Evolutionary conservation across 2,797 vertebrate genomes (phyloP), one percentile per base, ranked within the genome.

Genomic region (Arctocebus calabarensis): DNA sequence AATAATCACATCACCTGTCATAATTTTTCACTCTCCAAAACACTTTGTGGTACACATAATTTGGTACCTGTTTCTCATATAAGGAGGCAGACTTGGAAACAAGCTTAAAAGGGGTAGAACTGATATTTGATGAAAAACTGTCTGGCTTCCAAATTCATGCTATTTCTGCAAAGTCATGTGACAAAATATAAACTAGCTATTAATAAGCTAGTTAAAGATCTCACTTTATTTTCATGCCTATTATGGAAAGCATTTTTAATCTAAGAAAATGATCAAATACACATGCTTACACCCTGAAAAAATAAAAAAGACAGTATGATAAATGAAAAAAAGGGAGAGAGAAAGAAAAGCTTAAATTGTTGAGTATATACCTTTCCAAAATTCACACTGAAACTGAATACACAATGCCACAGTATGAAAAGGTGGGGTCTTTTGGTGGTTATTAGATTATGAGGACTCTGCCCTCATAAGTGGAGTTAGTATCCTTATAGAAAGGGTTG

Each of bases 1-100:
- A 75, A 84, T 82, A 34, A 91, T 79, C 75, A 91, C 52, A 79
- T 62, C 57, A 64, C 7, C 45, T 45, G 17, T 85, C 45, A 90
- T 70, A 27, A 13, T 84, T 34, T 77, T 86, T 86, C 37, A 88
- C 5, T 59, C 52, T 22, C 7, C 14, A 2, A 81, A 68, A 55
- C 14, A 77, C 32, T 77, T 40, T 40, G 14, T 68, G 8, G 25
- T 16, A 19, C 20, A 48, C 23, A 8, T 66, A 29, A 37, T 29
- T 61, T 40, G 40, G 20, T 86, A 32, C 12, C 3, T 91, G 45
- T 25, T 75, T 95, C 78, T 55, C 70, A 75, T 5, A 37, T 52
- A 75, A 48, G 40, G 13, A 96, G n/a, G 22, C 5, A 93, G 64
- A 19, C 62, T 94, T 23, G 20, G 66, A 91, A 83, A 81, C 34